Evolutionary conservation across 2,888 invertebrate species (phyloP).

Genomic region (Daptonema setosum): DNA sequence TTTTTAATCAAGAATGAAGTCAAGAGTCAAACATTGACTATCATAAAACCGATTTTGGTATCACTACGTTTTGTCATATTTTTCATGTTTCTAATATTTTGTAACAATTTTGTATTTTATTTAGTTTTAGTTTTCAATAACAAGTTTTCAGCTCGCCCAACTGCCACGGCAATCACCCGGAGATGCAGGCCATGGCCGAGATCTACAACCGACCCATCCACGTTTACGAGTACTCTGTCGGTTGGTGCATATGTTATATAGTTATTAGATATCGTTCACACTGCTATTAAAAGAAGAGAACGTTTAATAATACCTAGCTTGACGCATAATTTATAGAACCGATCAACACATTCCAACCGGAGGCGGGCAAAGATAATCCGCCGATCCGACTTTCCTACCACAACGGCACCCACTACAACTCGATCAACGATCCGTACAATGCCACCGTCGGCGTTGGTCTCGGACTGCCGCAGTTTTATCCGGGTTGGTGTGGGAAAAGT

Average conservation of each 20-base stretch:
- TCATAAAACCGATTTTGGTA: too few species aligned
- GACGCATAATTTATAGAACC: conserved; percentile 43
- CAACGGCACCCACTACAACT: conserved; percentile 64
- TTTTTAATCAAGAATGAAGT: too few species aligned
- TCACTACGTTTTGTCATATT: too few species aligned
- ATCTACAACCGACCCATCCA: conserved; percentile 67
- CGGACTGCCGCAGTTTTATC: conserved; percentile 56
- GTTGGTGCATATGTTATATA: conserved; percentile 21
- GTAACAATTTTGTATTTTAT: too few species aligned
- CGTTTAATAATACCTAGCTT: too few species aligned
- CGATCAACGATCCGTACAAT: conserved; percentile 53
- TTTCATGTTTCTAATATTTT: too few species aligned
- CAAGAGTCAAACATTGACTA: too few species aligned
- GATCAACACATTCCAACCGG: conserved; percentile 60
- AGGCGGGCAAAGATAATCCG: conserved; percentile 20
- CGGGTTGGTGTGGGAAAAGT: conserved; percentile 48
- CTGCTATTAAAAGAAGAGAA: too few species aligned
- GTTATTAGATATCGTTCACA: too few species aligned
- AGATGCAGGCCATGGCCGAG: conserved; percentile 71
- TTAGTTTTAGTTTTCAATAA: too few species aligned
- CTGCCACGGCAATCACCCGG: conserved; percentile 77
- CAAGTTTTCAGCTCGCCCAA: too few species aligned
- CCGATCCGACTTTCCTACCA: conserved; percentile 66
- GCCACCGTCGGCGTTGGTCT: conserved; percentile 54
- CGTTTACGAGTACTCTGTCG: conserved; percentile 54